Conservation (phyloP, 1,140 invertebrate species). For the Atta texana region DNA sequence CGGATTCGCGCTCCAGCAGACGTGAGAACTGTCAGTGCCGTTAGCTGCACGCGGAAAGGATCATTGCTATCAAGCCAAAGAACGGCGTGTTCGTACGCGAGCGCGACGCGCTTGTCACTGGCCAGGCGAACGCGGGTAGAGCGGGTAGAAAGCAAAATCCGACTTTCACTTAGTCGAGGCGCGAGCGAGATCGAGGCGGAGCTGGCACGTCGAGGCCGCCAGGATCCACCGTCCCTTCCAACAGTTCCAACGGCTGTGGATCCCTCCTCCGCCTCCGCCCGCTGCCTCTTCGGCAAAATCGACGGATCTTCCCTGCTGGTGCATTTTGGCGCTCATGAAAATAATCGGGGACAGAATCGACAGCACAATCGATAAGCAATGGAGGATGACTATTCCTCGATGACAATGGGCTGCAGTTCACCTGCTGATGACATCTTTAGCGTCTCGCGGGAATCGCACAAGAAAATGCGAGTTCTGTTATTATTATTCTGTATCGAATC, state of each 20-base stretch:
- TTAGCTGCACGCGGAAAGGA: constrained; percentile 43
- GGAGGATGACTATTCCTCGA: constrained; percentile 17
- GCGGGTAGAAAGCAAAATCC: constrained; percentile 85
- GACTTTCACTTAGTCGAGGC: constrained; percentile 82
- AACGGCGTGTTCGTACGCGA: constrained; percentile 67
- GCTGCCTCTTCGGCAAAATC: constrained; percentile 34
- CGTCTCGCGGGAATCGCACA: not conserved
- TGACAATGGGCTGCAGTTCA: not conserved
- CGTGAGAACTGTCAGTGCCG: constrained; percentile 29
- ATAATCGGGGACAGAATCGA: not conserved
- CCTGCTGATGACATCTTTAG: not conserved
- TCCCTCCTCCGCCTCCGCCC: not conserved
- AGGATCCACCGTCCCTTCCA: constrained; percentile 69
- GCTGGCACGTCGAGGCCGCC: constrained; percentile 84
- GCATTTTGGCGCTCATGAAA: constrained; percentile 33
- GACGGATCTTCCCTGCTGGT: constrained; percentile 23
- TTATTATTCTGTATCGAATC: not conserved
- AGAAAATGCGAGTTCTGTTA: not conserved
- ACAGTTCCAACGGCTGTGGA: constrained; percentile 9
- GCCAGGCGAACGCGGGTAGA: constrained; percentile 71
- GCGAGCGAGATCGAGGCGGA: constrained; percentile 74
- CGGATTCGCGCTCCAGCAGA: constrained; percentile 10
- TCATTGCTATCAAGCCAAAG: constrained; percentile 53
- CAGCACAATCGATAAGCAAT: not conserved
- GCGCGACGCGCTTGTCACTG: constrained; percentile 81